phyloP scores from a whole-genome alignment of 2,113 vertebrate species.

The Gallinago paraguaiae region DNA sequence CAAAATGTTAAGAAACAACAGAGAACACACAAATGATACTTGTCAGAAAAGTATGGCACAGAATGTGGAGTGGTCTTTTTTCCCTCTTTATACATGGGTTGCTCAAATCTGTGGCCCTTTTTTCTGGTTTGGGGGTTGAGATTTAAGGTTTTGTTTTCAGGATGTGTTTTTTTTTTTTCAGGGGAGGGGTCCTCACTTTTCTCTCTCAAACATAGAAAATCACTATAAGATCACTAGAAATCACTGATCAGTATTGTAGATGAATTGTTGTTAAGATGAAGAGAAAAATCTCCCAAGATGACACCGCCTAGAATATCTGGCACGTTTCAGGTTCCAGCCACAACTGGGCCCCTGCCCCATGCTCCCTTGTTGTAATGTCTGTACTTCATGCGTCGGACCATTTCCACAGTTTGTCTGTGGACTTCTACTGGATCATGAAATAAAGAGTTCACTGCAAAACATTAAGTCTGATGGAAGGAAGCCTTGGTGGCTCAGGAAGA shows the following conservation, averaged over 20 bases:
- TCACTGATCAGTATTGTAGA: background rate
- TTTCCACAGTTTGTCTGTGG: background rate
- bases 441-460: background rate
- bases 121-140: background rate
- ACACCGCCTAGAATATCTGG: background rate
- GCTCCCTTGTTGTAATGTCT: background rate
- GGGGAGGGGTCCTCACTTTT: background rate
- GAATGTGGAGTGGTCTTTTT: background rate
- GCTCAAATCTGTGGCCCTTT: background rate
- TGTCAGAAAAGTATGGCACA: background rate
- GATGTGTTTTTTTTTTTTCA: background rate
- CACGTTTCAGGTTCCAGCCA: background rate
- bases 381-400: background rate
- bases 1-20: background rate
- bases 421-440: background rate
- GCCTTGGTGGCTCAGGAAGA: background rate
- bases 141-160: background rate
- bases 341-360: accelerated
- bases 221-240: background rate
- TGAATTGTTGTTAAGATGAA: background rate
- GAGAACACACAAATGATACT: background rate
- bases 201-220: background rate
- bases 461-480: background rate
- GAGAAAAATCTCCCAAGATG: background rate
- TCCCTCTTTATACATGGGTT: background rate